Base-by-base conservation (phyloP, 2,888 invertebrate species). In the Carabus problematicus region DNA sequence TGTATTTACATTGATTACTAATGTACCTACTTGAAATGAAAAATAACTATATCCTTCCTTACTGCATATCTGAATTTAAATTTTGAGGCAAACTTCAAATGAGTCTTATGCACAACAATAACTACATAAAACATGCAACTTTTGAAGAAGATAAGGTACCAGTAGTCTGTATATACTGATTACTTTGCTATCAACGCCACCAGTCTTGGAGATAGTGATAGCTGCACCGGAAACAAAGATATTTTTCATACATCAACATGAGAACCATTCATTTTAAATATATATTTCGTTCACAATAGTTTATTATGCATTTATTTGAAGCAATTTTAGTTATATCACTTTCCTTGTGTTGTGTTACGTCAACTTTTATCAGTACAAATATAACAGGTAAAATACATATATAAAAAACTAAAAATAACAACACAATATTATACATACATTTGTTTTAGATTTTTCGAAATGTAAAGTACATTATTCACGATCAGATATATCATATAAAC, bases 381-480 rank as follows among this genome's bases (percentile, higher is more conserved):
- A 52, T 41, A 12, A 39, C 59, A 40, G 59, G 14, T 59, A 59
- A 59, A 41, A 9, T 42, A 41, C 14, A 41, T 8, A 12, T 59
- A n/a, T n/a, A n/a, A n/a, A 14, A 1, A 41, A 41, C 14, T 59
- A 41, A 4, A 42, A 39, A 3, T 29, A 9, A 12, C 12, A 12
- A 45, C 12, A 45, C 12, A 45, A 45, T 11, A n/a, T n/a, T 3
- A 55, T 64, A 64, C 16, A 64, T 19, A n/a, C 45, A 40, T 61
- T 63, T 12, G 8, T 73, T 77, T 47, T 64, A 81, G 81, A 80
- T 76, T 75, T 79, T 12, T 73, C 75, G 12, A 76, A 81, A 52
- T 89, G 89, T 75, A 85, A 86, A 71, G 84, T 84, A 55, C 85
- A 88, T 73, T 80, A 84, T 1, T 83, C 87, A 45, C 79, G 81